Conservation (phyloP, 2,888 invertebrate species). For the Amblyjoppa fuscipennis region DNA sequence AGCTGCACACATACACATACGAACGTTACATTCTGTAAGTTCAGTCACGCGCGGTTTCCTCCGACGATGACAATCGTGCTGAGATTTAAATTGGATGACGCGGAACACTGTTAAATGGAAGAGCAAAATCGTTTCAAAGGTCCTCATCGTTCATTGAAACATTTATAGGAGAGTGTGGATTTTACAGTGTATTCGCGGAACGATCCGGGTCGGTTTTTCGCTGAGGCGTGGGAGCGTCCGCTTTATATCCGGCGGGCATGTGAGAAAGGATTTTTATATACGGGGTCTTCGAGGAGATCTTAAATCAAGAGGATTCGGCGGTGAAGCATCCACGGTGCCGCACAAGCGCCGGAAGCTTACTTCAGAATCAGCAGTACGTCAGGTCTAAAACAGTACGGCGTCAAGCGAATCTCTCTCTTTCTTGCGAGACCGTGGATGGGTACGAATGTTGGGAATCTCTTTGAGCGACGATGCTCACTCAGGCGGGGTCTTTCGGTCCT, state of each 20-base stretch:
- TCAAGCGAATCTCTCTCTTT: background rate
- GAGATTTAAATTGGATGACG: background rate
- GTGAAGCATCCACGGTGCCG: slow-evolving; percentile 4
- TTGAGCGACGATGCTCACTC: slow-evolving; percentile 54
- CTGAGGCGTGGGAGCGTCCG: background rate
- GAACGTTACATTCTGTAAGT: slow-evolving; percentile 2
- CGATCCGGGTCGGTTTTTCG: background rate
- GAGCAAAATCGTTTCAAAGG: slow-evolving; percentile 9
- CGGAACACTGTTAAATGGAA: background rate
- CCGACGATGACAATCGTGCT: slow-evolving; percentile 20
- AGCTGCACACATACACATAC: background rate
- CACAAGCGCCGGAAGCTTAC: slow-evolving; percentile 35
- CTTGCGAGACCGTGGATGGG: slow-evolving; percentile 29
- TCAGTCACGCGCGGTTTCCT: slow-evolving; percentile 18
- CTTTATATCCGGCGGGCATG: slow-evolving; percentile 14
- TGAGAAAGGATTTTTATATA: slow-evolving; percentile 19
- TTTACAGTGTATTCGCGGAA: slow-evolving; percentile 24
- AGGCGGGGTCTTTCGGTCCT: slow-evolving; percentile 48
- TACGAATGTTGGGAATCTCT: slow-evolving; percentile 52
- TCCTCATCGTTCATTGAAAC: slow-evolving; percentile 9
- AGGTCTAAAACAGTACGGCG: background rate
- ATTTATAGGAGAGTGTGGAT: slow-evolving; percentile 5
- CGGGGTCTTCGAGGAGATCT: background rate
- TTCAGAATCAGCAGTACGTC: slow-evolving; percentile 14
- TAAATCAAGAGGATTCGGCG: slow-evolving; percentile 46